phyloP scores from a whole-genome alignment of 1,140 invertebrate genomes.

The Trinorchestia longiramus region DNA sequence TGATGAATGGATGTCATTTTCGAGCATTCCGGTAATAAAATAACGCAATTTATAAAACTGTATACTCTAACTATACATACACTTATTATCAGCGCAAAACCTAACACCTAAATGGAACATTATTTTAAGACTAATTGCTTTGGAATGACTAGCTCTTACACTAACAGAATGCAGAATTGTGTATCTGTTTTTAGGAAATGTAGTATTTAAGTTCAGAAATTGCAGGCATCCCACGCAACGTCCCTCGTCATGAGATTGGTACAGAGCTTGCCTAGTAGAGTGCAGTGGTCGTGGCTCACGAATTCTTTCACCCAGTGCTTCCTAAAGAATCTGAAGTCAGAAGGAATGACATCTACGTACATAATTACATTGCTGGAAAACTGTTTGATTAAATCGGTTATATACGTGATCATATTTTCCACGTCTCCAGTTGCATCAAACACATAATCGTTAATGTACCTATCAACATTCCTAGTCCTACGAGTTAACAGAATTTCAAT shows the following conservation, averaged over 20 bases:
- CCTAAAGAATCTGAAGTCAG: constrained; percentile 35
- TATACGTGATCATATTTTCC: not conserved
- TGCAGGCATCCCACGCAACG: constrained; percentile 38
- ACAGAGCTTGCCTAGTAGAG: not conserved
- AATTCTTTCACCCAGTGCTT: constrained; percentile 22
- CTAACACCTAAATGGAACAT: not conserved
- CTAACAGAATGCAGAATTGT: not conserved
- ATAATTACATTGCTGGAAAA: not conserved
- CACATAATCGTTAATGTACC: not conserved
- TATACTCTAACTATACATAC: not conserved
- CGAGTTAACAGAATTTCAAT: not conserved
- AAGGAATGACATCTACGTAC: constrained; percentile 21
- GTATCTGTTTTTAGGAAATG: not conserved
- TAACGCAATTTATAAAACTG: not conserved
- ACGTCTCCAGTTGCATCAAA: not conserved
- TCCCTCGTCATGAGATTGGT: constrained; percentile 28
- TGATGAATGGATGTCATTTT: too few relatives aligned
- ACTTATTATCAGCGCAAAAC: not conserved
- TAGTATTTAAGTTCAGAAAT: not conserved
- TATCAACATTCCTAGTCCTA: not conserved
- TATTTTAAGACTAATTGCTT: not conserved
- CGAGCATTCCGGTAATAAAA: not conserved
- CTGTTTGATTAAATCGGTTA: not conserved
- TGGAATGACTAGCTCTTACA: not conserved
- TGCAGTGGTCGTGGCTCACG: not conserved